Evolutionary conservation across 2,888 invertebrate species (phyloP), one percentile per base, ranked within the genome.

Genomic region (Tetragonula carbonaria): DNA sequence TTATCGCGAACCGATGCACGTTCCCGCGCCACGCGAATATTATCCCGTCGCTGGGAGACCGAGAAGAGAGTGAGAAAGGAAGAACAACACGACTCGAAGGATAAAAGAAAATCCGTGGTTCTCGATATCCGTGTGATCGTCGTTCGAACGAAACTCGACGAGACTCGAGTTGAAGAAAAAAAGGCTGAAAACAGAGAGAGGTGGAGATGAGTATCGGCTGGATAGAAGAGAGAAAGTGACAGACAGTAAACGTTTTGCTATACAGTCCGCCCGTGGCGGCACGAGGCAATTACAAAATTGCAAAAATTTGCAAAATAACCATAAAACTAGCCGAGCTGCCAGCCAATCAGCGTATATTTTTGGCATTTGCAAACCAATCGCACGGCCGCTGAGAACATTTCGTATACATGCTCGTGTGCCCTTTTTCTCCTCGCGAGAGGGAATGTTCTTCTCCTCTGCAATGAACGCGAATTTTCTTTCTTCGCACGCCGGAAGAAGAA

Each of bases 351-450:
- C 90, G 93, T 92, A 93, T 92, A 93, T 92, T 94, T 94, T 94
- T 93, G 93, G 93, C 92, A 89, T 94, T 94, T 94, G 94, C 94
- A 94, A 28, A 94, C 90, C 94, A 93, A 94, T 94, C 94, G 93
- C 91, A 91, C 88, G 91, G 91, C 91, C 90, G 86, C 88, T 71
- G 82, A 76, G 87, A 88, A 86, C 86, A 82, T 70, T 55, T 45
- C 63, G 73, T 33, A 74, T 8, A 11, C 45, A 8, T 1, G 45
- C 79, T 86, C 51, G 75, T 74, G 74, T 79, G 18, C 84, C 66
- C 76, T 71, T 67, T 14, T 71, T 72, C 67, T 62, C 57, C 45
- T 71, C 80, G 73, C 86, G n/a, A 53, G n/a, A 53, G 38, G 18
- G 65, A 63, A 53, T n/a, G 33, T 74, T 81, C 77, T 80, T 71